Conservation (phyloP, 1,140 invertebrate species). For the Aphidius gifuensis region DNA sequence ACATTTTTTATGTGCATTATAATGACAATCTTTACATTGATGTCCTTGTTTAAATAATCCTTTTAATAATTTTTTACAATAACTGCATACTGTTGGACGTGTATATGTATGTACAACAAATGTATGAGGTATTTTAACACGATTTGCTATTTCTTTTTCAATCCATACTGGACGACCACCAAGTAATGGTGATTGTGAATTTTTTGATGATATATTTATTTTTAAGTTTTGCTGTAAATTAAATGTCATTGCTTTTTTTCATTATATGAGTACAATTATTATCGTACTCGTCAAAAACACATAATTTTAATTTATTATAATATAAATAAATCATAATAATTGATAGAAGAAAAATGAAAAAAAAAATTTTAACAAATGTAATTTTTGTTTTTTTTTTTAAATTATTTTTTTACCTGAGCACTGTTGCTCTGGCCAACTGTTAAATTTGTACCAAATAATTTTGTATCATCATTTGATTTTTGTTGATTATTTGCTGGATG, state of each 20-base stretch:
- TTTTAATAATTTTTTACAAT: slow-evolving; percentile 91
- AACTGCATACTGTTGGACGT: slow-evolving; percentile 91
- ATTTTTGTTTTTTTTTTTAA: no score
- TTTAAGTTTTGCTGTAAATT: slow-evolving; percentile 12
- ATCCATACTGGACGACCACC: slow-evolving; percentile 73
- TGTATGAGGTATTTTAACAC: slow-evolving; percentile 88
- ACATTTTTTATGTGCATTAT: slow-evolving; percentile 98
- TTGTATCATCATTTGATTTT: slow-evolving; percentile 30
- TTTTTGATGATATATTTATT: slow-evolving; percentile 45
- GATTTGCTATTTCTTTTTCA: slow-evolving; percentile 67
- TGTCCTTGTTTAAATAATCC: slow-evolving; percentile 95
- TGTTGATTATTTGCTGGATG: slow-evolving; percentile 64
- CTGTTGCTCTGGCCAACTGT: no score
- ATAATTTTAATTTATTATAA: no score
- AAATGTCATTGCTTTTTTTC: slow-evolving; percentile 37
- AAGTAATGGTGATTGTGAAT: slow-evolving; percentile 69
- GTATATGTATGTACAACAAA: slow-evolving; percentile 92
- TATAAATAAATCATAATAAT: no score
- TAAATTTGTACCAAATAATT: no score
- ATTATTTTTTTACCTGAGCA: no score
- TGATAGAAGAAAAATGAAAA: no score
- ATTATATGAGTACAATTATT: slow-evolving; percentile 50
- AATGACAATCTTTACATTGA: slow-evolving; percentile 97
- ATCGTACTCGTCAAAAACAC: slow-evolving; percentile 47
- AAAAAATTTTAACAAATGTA: no score